Conservation (phyloP, 2,113 vertebrate species). For the Trachemys scripta region DNA sequence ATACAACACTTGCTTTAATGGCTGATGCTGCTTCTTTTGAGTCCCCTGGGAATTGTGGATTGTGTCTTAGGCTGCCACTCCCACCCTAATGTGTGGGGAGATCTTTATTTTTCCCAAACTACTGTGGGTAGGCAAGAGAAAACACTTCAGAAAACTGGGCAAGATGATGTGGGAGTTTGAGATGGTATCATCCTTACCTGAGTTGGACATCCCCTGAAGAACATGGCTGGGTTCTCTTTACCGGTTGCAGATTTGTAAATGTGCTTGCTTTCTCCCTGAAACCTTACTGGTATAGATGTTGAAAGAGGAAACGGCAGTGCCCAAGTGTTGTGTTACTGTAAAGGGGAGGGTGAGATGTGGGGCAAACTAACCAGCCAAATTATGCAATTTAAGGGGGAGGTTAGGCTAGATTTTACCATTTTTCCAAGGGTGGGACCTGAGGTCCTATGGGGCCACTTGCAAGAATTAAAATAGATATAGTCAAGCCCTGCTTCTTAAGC, state of each 20-base stretch:
- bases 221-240: not conserved
- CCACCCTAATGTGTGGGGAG: not conserved
- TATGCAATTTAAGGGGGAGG: not conserved
- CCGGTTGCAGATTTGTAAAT: no score
- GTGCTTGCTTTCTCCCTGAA: not conserved
- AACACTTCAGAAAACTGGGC: not conserved
- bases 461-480: not conserved
- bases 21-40: not conserved
- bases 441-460: not conserved
- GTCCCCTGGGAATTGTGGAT: not conserved
- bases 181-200: not conserved
- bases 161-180: not conserved
- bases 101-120: not conserved
- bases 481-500: not conserved
- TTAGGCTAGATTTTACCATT: rapidly evolving
- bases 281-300: not conserved
- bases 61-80: not conserved
- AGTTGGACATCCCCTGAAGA: not conserved
- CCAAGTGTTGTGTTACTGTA: constrained; percentile 6
- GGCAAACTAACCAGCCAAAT: not conserved
- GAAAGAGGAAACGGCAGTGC: not conserved
- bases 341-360: not conserved
- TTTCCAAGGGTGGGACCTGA: not conserved
- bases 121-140: not conserved
- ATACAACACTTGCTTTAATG: not conserved